These are phyloP conservation scores for Alfaro cultratus DNA, from an alignment of 2,797 vertebrate genomes.

Conservation along the genomic window DNA sequence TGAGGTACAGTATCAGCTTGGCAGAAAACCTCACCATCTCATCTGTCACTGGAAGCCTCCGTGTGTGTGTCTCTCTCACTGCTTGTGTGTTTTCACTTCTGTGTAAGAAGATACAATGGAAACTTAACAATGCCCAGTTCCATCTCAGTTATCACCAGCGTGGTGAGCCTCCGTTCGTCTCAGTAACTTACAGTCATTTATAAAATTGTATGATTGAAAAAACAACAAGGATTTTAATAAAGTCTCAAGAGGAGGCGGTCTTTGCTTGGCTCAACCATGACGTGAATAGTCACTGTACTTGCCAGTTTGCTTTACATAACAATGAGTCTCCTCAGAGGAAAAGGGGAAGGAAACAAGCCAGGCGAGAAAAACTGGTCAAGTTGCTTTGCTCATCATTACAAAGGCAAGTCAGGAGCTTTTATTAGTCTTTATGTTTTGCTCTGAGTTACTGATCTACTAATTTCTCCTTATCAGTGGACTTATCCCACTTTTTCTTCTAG, in stretches of 20 bases:
- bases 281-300: not conserved
- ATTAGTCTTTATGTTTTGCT: slow-evolving; percentile 15
- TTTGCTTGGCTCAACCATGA: slow-evolving; percentile 1
- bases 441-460: slow-evolving; percentile 35
- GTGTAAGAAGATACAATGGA: slow-evolving; percentile 66
- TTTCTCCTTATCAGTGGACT: slow-evolving; percentile 46
- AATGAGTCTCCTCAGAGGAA: not conserved
- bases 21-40: slow-evolving; percentile 32
- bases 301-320: slow-evolving; percentile 36
- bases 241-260: not conserved
- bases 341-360: slow-evolving; percentile 53
- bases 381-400: slow-evolving; percentile 38
- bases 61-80: not conserved
- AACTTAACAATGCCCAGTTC: slow-evolving; percentile 54
- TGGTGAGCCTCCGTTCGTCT: slow-evolving; percentile 11
- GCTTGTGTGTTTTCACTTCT: slow-evolving; percentile 56
- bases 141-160: slow-evolving; percentile 52
- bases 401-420: slow-evolving; percentile 38
- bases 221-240: not conserved
- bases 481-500: slow-evolving; percentile 38
- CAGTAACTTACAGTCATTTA: slow-evolving; percentile 3
- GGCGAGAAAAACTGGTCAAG: slow-evolving; percentile 54
- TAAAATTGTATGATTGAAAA: not conserved
- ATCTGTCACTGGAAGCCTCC: slow-evolving; percentile 51
- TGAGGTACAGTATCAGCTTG: slow-evolving; percentile 27